These are phyloP conservation scores for Brachyrhaphis roseni DNA, from an alignment of 2,797 vertebrate species.

Conservation along the genomic window DNA sequence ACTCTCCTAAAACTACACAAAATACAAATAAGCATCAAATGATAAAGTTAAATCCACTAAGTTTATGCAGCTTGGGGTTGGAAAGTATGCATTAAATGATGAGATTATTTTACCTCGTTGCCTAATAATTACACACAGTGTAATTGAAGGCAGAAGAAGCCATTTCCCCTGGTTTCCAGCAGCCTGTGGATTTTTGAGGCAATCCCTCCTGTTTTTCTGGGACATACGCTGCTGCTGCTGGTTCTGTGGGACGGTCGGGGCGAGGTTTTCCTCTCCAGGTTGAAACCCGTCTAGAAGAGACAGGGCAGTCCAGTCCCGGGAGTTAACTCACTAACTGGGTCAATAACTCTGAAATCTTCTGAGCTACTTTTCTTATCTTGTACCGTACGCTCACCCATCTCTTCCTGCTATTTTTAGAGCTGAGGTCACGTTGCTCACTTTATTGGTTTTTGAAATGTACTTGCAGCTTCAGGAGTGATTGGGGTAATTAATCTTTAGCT, in stretches of 20 bases:
- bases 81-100: neutral
- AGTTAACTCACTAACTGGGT: slow-evolving; percentile 66
- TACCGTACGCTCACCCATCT: neutral
- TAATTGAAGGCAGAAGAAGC: neutral
- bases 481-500: neutral
- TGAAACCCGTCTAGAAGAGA: slow-evolving; percentile 61
- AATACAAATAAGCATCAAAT: neutral
- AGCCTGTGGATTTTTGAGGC: slow-evolving; percentile 25
- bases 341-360: slow-evolving; percentile 60
- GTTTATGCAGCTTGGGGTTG: neutral
- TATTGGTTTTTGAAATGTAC: neutral
- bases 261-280: slow-evolving; percentile 72
- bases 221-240: slow-evolving; percentile 27
- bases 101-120: neutral
- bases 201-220: slow-evolving; percentile 39
- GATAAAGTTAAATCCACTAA: neutral
- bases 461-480: neutral
- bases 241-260: slow-evolving; percentile 25
- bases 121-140: neutral
- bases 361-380: slow-evolving; percentile 41
- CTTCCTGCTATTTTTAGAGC: slow-evolving; percentile 11
- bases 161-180: slow-evolving; percentile 7
- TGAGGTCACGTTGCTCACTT: slow-evolving; percentile 12
- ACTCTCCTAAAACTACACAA: neutral
- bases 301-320: slow-evolving; percentile 47